Base-by-base conservation (phyloP, 2,113 vertebrate genomes). In the Thamnophis sirtalis region DNA sequence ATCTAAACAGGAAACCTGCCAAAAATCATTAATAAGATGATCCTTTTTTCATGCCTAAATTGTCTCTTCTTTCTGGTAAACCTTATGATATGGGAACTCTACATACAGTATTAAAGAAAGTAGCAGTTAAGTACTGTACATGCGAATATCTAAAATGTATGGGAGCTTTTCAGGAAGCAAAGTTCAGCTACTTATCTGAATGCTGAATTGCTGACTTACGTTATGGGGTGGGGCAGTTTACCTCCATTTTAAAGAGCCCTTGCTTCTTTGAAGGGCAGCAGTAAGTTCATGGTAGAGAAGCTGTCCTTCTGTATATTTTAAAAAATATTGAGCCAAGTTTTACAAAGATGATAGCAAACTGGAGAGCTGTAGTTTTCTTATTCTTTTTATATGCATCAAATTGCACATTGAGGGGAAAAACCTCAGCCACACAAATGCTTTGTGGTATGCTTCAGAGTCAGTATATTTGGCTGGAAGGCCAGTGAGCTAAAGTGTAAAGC, bases 231-330 rank as follows among this genome's bases (percentile, higher is more conserved):
- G 73, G 80, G 91, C 88, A 89, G 53, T 33, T 60, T 58, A 50
- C 54, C 87, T 86, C 73, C 88, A 86, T 89, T 89, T 89, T 85
- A 92, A 60, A 89, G n/a, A 85, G 22, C 9, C n/a, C 21, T 88
- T 33, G 43, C 54, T 60, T 85, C 21, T 50, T n/a, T 53, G 43
- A 89, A 89, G 54, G 24, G 28, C 21, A 19, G n/a, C 48, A 56
- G 28, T 85, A 86, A 85, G 4, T 54, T 4, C 5, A 7, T 51
- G 49, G 19, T 63, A 87, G 55, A 86, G 84, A 60, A n/a, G 15
- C 56, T 50, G 4, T 8, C 6, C 28, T 54, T 48, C 33, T 80
- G 19, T 43, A 80, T 43, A 43, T 38, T 80, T 80, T 80, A 26
- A 80, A 38, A 68, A 43, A 80, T 80, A 80, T 80, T 43, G 33